Percentiles rank a stretch among this genome's conserved stretches.
Conservation (phyloP, 2,888 invertebrate species). For the Nezara viridula region DNA sequence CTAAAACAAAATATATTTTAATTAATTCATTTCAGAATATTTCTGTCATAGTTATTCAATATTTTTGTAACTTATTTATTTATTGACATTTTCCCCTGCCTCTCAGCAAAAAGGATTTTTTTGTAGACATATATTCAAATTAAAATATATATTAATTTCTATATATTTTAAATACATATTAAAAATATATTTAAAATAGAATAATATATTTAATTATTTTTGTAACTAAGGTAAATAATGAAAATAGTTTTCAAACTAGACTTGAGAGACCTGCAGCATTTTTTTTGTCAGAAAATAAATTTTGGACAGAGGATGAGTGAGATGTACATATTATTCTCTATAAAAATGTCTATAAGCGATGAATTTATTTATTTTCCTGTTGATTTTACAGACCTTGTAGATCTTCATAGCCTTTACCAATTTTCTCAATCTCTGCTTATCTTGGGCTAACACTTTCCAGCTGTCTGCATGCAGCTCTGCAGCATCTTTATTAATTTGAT, state of each 20-base stretch:
- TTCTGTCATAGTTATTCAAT: neutral
- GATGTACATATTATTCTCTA: neutral
- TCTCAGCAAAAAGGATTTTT: too few relatives aligned
- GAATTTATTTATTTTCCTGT: neutral
- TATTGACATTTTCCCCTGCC: too few relatives aligned
- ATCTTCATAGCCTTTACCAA: too few relatives aligned
- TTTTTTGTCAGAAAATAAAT: neutral
- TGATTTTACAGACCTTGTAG: too few relatives aligned
- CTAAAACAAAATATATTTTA: conserved; percentile 69
- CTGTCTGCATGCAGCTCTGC: too few relatives aligned
- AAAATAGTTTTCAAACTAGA: neutral
- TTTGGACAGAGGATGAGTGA: neutral
- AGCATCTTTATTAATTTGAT: too few relatives aligned
- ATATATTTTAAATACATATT: too few relatives aligned
- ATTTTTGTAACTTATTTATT: neutral
- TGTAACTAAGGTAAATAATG: neutral
- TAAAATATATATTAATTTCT: too few relatives aligned
- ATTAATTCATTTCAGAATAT: neutral
- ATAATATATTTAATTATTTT: neutral
- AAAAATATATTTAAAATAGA: too few relatives aligned
- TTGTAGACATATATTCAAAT: too few relatives aligned
- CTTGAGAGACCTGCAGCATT: neutral
- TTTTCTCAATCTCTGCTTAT: too few relatives aligned
- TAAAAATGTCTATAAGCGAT: neutral
- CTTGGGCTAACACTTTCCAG: too few relatives aligned